Conservation (phyloP, 2,797 vertebrate genomes). For the Paedocypris micromegethes region DNA sequence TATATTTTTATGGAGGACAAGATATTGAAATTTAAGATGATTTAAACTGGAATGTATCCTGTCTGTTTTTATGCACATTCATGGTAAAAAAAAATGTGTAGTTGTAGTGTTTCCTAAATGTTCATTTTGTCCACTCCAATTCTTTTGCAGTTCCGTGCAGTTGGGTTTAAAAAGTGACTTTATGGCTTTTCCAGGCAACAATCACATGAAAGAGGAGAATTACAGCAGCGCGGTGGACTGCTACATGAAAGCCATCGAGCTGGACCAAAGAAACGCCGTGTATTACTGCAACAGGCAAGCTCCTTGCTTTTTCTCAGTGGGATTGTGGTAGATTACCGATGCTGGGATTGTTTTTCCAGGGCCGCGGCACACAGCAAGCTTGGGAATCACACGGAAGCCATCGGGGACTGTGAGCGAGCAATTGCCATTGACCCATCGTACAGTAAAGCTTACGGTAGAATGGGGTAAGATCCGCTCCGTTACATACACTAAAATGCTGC, state of each 20-base stretch:
- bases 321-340: background rate
- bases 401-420: conserved; percentile 88
- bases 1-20: no score
- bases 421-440: conserved; percentile 90
- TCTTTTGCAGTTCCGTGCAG: background rate
- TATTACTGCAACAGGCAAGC: conserved; percentile 92
- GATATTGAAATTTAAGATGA: no score
- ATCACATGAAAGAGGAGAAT: conserved; percentile 98
- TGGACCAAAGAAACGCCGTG: conserved; percentile 92
- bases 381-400: conserved; percentile 85
- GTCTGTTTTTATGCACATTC: no score
- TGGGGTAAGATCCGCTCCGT: conserved; percentile 78
- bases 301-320: background rate
- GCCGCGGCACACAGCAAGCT: conserved; percentile 95
- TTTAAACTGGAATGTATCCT: no score
- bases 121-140: background rate
- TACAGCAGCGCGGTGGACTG: conserved; percentile 88
- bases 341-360: conserved; percentile 57
- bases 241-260: conserved; percentile 86
- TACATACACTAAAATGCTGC: no score
- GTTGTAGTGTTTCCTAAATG: background rate
- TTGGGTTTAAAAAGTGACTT: background rate
- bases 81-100: no score
- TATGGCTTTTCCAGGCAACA: conserved; percentile 78
- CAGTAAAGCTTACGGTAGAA: conserved; percentile 96